These are phyloP conservation scores for Aquatica leii DNA, from an alignment of 2,888 invertebrate species.

Conservation along the genomic window DNA sequence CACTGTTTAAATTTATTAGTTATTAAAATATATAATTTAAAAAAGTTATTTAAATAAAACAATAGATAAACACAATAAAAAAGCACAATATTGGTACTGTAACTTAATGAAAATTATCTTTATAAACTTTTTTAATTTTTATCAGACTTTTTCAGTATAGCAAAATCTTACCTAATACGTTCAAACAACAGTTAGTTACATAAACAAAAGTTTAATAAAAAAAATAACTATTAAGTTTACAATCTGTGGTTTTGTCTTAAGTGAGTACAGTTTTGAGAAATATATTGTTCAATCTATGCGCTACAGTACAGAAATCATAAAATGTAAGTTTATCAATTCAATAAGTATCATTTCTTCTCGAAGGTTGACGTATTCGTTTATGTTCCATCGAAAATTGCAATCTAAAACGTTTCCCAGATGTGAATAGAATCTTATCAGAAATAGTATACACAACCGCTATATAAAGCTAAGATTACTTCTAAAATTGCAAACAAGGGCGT, in stretches of 20 bases:
- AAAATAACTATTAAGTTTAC: too few relatives aligned
- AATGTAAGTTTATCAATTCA: background rate
- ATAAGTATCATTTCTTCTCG: background rate
- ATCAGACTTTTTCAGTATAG: conserved; percentile 49
- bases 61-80: too few relatives aligned
- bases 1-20: too few relatives aligned
- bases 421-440: background rate
- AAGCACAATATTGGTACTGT: conserved; percentile 51
- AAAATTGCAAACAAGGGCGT: too few relatives aligned
- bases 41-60: too few relatives aligned
- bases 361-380: background rate
- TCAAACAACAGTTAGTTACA: conserved; percentile 46
- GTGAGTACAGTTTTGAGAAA: too few relatives aligned
- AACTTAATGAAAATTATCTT: conserved; percentile 46
- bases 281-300: too few relatives aligned
- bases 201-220: too few relatives aligned
- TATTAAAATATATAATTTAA: too few relatives aligned
- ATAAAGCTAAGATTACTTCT: background rate
- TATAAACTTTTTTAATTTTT: conserved; percentile 54
- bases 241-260: too few relatives aligned
- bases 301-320: background rate
- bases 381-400: background rate
- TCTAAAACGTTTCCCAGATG: conserved; percentile 1
- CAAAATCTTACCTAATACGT: conserved; percentile 52
- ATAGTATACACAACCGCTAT: too few relatives aligned